phyloP scores from a whole-genome alignment of 2,888 invertebrate genomes.

The Scelioninae gen. 2 region DNA sequence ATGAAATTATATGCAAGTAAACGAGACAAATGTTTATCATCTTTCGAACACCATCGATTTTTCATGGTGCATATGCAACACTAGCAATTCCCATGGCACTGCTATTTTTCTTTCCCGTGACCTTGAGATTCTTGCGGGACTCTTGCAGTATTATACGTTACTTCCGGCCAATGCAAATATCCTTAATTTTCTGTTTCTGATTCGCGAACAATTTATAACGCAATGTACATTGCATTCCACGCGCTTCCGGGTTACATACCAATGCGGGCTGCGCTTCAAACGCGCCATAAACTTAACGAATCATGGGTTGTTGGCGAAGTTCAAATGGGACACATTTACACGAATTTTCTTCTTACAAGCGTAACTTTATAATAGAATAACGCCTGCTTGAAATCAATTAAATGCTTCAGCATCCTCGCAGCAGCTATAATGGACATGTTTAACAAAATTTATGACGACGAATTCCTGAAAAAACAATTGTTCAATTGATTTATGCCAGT shows the following conservation, averaged over 20 bases:
- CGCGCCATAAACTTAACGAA: conserved; percentile 22
- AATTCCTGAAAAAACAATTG: too few relatives aligned
- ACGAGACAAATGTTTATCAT: too few relatives aligned
- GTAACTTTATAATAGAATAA: neutral
- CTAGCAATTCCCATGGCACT: too few relatives aligned
- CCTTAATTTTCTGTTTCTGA: conserved; percentile 30
- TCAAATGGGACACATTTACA: conserved; percentile 7
- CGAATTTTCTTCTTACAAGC: conserved; percentile 3
- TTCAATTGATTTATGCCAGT: neutral
- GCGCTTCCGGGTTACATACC: conserved; percentile 29
- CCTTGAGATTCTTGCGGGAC: conserved; percentile 34
- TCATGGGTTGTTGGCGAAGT: conserved; percentile 2
- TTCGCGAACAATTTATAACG: conserved; percentile 17
- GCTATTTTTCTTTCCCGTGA: conserved; percentile 22
- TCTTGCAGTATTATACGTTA: conserved; percentile 16
- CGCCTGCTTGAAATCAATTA: conserved; percentile 2
- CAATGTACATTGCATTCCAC: conserved; percentile 17
- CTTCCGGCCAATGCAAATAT: conserved; percentile 38
- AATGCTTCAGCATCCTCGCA: conserved; percentile 1
- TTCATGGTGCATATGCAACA: too few relatives aligned
- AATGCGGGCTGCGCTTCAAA: conserved; percentile 1
- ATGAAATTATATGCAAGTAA: too few relatives aligned
- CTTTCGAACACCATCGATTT: too few relatives aligned
- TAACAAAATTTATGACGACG: neutral
- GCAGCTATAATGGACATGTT: conserved; percentile 1